Conservation (phyloP, 2,888 invertebrate species). For the Erannis defoliaria region DNA sequence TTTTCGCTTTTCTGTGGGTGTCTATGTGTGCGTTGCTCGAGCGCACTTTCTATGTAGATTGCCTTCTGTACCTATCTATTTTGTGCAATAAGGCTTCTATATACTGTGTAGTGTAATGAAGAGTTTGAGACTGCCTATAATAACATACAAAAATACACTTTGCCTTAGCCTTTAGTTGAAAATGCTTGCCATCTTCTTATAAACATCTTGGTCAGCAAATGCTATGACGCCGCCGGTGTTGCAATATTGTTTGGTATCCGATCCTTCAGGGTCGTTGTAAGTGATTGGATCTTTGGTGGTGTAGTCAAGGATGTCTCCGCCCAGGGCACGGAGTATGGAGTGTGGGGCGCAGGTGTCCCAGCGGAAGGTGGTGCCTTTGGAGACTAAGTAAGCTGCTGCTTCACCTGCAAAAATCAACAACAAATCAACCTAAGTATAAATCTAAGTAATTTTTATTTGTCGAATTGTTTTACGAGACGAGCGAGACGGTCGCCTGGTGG, state of each 20-base stretch:
- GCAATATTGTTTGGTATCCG: slow-evolving; percentile 67
- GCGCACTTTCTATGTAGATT: no score
- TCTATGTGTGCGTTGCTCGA: no score
- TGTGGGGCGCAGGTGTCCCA: slow-evolving; percentile 98
- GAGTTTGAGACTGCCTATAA: no score
- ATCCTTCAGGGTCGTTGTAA: slow-evolving; percentile 65
- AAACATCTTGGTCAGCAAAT: slow-evolving; percentile 55
- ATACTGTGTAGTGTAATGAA: no score
- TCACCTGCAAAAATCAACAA: slow-evolving; percentile 66
- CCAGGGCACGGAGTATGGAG: slow-evolving; percentile 91
- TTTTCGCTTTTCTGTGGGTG: no score
- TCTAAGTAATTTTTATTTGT: no score
- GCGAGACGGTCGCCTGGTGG: no score
- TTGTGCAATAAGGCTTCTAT: no score
- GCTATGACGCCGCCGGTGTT: slow-evolving; percentile 77
- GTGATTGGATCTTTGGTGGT: slow-evolving; percentile 58
- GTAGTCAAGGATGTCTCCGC: slow-evolving; percentile 89
- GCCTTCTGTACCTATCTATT: no score
- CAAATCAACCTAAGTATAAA: no score
- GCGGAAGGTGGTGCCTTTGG: slow-evolving; percentile 92
- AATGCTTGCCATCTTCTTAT: slow-evolving; percentile 58
- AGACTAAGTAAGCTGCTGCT: slow-evolving; percentile 89
- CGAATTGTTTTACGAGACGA: no score
- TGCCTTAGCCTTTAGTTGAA: slow-evolving; percentile 34
- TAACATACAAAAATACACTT: neutral